Conservation (phyloP, 2,888 invertebrate species). For the Choristoneura rosaceana region DNA sequence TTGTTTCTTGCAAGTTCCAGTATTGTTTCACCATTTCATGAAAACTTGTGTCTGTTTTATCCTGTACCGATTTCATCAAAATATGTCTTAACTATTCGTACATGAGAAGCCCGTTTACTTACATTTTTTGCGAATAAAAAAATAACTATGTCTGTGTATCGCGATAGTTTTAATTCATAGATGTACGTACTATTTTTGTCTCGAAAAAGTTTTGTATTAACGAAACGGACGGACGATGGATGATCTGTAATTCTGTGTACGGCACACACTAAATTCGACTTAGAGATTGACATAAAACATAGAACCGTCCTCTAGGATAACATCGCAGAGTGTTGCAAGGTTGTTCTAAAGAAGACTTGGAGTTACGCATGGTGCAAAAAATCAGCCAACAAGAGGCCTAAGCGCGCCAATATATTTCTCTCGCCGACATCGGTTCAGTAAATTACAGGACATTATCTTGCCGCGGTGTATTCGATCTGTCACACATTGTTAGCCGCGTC, state of each 20-base stretch:
- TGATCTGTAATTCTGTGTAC: no score
- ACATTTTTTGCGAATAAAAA: no score
- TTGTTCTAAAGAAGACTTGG: background rate
- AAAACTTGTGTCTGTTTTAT: no score
- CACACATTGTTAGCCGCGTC: conserved; percentile 51
- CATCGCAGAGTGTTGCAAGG: conserved; percentile 13
- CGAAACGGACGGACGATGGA: background rate
- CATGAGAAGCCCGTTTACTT: no score
- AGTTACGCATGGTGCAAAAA: conserved; percentile 13
- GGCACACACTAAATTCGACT: background rate
- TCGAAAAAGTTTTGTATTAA: no score
- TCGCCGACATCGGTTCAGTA: conserved; percentile 26
- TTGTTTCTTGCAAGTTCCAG: no score
- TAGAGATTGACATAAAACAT: background rate
- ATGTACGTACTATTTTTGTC: no score
- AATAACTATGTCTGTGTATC: no score
- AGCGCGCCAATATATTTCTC: conserved; percentile 20
- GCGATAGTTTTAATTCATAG: no score
- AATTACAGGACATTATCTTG: conserved; percentile 42
- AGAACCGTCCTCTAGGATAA: background rate
- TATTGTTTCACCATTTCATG: no score
- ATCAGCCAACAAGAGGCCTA: conserved; percentile 13
- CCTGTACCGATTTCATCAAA: no score
- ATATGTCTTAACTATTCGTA: no score
- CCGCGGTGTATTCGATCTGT: conserved; percentile 50